phyloP scores from a whole-genome alignment of 2,797 vertebrate species.

The Etheostoma perlongum region DNA sequence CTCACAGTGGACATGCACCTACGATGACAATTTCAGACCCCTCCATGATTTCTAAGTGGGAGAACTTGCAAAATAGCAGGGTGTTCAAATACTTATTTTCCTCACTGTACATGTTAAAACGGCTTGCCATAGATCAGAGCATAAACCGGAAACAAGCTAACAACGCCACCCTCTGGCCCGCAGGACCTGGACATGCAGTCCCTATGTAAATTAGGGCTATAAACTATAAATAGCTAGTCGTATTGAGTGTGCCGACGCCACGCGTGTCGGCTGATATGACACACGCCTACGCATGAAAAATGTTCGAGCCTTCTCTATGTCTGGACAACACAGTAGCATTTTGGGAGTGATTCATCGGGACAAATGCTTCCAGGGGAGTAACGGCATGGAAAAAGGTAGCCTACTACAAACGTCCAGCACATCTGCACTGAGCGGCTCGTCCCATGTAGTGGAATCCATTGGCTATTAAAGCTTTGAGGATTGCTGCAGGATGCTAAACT shows the following conservation, averaged over 20 bases:
- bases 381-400: neutral
- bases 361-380: neutral
- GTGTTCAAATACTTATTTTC: too few species aligned
- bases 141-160: too few species aligned
- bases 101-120: too few species aligned
- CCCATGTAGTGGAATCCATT: neutral
- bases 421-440: neutral
- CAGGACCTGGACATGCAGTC: neutral
- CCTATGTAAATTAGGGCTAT: too few species aligned
- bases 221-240: too few species aligned
- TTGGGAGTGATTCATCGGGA: neutral
- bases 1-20: too few species aligned
- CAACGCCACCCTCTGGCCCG: too few species aligned
- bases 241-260: neutral
- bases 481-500: neutral
- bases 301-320: neutral
- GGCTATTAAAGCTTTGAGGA: neutral
- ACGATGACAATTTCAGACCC: too few species aligned
- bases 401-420: neutral
- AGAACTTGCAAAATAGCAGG: too few species aligned
- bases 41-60: too few species aligned
- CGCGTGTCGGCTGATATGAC: constrained; percentile 9
- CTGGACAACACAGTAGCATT: neutral
- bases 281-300: neutral
- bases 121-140: too few species aligned